phyloP scores from a whole-genome alignment of 2,888 invertebrate genomes.

The Meteorus colon region DNA sequence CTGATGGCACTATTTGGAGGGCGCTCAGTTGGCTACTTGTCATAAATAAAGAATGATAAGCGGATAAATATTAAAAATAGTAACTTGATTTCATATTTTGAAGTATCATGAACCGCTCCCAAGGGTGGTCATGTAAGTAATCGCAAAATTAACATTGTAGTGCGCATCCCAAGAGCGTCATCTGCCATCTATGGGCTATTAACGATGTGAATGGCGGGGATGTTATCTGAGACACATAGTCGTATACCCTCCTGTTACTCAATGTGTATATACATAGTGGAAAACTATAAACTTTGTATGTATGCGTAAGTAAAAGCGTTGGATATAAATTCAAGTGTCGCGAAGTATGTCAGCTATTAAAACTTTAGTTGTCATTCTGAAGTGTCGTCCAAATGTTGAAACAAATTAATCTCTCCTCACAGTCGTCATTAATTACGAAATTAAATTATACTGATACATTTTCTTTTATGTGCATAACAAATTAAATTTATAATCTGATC shows the following conservation, averaged over 20 bases:
- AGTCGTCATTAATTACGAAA: background rate
- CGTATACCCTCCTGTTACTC: constrained; percentile 28
- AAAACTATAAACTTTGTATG: background rate
- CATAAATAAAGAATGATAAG: no score
- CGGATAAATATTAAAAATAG: background rate
- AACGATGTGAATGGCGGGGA: constrained; percentile 49
- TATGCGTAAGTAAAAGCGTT: background rate
- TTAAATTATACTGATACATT: background rate
- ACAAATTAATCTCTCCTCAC: background rate
- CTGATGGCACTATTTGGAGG: no score
- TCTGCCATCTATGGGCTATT: constrained; percentile 49
- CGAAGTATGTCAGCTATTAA: background rate
- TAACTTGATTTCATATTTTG: background rate
- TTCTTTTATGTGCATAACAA: background rate
- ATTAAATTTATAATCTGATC: no score
- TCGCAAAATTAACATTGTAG: constrained; percentile 48
- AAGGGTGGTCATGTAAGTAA: constrained; percentile 41
- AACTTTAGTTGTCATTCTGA: background rate
- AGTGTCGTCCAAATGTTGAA: constrained; percentile 7
- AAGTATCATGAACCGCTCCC: constrained; percentile 4
- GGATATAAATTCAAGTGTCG: constrained; percentile 2
- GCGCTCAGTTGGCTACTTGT: no score
- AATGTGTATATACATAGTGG: background rate
- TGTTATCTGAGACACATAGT: constrained; percentile 36
- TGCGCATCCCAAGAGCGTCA: constrained; percentile 47